Evolutionary conservation across 2,113 vertebrate species (phyloP), one percentile per base, ranked within the genome.

Genomic region (Pagrus major): DNA sequence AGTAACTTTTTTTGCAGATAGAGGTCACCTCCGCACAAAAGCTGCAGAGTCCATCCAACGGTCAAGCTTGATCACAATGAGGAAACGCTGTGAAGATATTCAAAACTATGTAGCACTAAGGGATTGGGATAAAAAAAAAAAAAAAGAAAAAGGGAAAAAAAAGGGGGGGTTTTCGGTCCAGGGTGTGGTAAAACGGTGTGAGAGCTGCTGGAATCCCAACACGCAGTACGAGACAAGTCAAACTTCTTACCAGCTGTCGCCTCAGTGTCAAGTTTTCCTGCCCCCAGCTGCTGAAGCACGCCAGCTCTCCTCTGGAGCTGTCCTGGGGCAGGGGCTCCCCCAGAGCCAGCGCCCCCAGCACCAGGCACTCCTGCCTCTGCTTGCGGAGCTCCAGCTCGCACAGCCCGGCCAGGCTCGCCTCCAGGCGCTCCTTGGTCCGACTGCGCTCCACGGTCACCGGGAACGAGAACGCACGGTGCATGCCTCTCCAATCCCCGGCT

Each of bases 381-480:
- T 92, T 94, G 78, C 94, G 89, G 59, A 94, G 86, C 78, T 95
- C 94, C 84, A 96, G 90, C 81, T 95, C 94, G n/a, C 93, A 94
- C 61, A 96, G 88, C 18, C 93, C 94, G 64, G 93, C 76, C 78
- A 95, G 80, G 78, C 93, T 93, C 61, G 93, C 93, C 89, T 95
- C 95, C 85, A 96, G 84, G n/a, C 92, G 92, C 83, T 93, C 92
- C 88, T 95, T 94, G 77, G 87, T 95, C 79, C 94, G 89, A 74
- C 93, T 91, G 72, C 93, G 93, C 83, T 94, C 95, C 86, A 81
- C 85, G 5, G 92, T 91, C 87, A 94, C 91, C 20, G 93, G 94
- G 81, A 92, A 93, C n/a, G 92, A 90, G 68, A 93, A 92, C 11
- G 92, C 93, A 16, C 92, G 91, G 74, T 94, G 91, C 95, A 95